phyloP scores from a whole-genome alignment of 2,113 vertebrate species.

The Vimba vimba region DNA sequence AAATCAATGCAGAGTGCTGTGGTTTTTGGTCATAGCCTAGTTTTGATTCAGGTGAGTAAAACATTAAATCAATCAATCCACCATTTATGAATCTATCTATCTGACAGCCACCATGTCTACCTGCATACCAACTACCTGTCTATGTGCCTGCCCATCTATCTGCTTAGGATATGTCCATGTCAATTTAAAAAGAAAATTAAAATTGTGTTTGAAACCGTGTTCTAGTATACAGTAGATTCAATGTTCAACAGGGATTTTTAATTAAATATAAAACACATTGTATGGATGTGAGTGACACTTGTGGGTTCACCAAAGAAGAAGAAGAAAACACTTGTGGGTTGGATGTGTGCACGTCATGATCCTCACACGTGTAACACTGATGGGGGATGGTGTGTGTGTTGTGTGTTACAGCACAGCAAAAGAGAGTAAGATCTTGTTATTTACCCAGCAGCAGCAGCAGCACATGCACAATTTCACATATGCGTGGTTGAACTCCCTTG shows the following conservation, averaged over 20 bases:
- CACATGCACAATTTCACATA: neutral
- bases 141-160: no score
- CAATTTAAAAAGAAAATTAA: neutral
- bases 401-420: neutral
- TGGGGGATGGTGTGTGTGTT: constrained; percentile 5
- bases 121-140: no score
- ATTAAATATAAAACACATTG: neutral
- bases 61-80: no score
- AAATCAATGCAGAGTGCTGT: neutral
- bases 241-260: neutral
- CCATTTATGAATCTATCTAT: no score
- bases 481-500: neutral
- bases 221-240: neutral
- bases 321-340: no score
- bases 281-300: neutral
- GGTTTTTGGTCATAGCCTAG: no score
- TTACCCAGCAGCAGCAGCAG: neutral
- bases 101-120: no score
- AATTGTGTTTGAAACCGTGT: neutral
- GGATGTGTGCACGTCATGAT: constrained; percentile 5
- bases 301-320: no score
- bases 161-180: neutral
- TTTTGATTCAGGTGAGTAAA: no score
- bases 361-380: constrained; percentile 19
- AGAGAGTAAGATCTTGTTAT: neutral